These are phyloP conservation scores for Aphis gossypii DNA, from an alignment of 1,140 invertebrate genomes.

Conservation along the genomic window DNA sequence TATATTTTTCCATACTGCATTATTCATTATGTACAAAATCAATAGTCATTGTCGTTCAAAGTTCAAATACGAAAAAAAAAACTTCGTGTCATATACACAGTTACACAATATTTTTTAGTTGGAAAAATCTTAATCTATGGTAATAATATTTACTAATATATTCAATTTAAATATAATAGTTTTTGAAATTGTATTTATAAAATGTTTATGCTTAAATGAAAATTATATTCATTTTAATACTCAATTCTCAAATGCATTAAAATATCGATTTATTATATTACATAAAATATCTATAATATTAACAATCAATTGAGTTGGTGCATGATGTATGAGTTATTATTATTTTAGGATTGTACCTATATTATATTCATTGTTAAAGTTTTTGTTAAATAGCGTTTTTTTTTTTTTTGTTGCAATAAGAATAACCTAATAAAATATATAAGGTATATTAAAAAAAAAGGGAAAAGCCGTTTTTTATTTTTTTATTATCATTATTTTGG, in stretches of 20 bases:
- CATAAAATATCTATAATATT: not conserved
- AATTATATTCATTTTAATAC: not conserved
- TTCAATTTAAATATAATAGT: not conserved
- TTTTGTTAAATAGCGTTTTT: not conserved
- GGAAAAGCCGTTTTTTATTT: not conserved
- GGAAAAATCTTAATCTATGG: not conserved
- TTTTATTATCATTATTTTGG: not conserved
- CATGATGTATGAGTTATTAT: not conserved
- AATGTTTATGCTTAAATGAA: not conserved
- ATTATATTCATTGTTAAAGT: not conserved
- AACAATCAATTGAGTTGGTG: not conserved
- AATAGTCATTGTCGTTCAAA: slow-evolving; percentile 11
- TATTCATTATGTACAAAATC: not conserved
- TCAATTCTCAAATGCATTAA: not conserved
- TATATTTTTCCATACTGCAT: slow-evolving; percentile 4
- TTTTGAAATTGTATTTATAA: not conserved
- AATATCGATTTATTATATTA: not conserved
- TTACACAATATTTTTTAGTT: not conserved
- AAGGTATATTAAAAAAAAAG: not conserved
- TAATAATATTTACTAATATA: not conserved
- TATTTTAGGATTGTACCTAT: not conserved
- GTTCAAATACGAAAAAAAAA: slow-evolving; percentile 2
- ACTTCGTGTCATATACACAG: not conserved
- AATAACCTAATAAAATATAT: not conserved
- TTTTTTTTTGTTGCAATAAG: not conserved